Conservation (phyloP, 2,113 vertebrate species). For the Fukomys damarensis region DNA sequence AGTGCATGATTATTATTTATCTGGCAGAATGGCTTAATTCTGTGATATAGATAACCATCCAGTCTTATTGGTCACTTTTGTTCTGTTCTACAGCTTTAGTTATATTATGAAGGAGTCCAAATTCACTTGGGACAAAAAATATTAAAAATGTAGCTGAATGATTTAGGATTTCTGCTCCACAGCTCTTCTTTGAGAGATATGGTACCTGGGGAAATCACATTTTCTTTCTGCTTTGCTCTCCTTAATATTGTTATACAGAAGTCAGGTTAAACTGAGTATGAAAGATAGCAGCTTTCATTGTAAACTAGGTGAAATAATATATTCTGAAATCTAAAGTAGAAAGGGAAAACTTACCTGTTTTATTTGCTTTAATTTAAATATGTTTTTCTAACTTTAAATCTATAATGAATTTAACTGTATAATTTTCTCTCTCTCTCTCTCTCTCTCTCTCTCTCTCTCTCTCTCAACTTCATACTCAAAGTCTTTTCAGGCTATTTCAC, state of each 20-base stretch:
- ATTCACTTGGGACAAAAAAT: not conserved
- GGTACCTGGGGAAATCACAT: not conserved
- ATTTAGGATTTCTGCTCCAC: not conserved
- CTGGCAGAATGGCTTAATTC: not conserved
- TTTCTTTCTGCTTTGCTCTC: not conserved
- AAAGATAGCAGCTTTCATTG: not conserved
- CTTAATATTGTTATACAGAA: not conserved
- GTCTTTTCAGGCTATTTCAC: not conserved
- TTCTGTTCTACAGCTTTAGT: not conserved
- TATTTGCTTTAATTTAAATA: not conserved
- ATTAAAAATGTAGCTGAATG: not conserved
- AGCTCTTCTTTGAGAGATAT: not conserved
- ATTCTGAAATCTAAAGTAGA: not conserved
- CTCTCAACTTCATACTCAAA: not conserved
- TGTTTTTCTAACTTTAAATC: not conserved
- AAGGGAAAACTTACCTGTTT: not conserved
- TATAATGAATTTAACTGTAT: not conserved
- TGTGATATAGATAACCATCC: accelerated
- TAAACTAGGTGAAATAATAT: not conserved
- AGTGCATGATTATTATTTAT: not conserved
- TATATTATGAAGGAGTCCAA: not conserved
- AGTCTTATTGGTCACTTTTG: not conserved
- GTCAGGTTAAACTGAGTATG: not conserved
- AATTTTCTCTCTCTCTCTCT: no score
- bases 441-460: no score